Percentiles rank a stretch among this genome's conserved stretches.
Conservation (phyloP, 2,888 invertebrate genomes). For the Hymenopus coronatus region DNA sequence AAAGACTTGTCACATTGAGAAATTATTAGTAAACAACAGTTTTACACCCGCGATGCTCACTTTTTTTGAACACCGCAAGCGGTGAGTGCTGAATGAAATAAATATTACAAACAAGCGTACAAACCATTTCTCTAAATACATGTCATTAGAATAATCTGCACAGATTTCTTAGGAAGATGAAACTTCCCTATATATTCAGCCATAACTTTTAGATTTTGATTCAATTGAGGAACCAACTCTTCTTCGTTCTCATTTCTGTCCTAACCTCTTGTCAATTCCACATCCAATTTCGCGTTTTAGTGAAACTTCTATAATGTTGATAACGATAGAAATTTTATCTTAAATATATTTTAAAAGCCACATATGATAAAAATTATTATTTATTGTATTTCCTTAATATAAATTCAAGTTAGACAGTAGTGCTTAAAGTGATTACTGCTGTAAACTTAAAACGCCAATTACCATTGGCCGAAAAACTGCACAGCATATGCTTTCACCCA, state of each 20-base stretch:
- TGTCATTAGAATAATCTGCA: slow-evolving; percentile 19
- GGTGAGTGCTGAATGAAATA: not conserved
- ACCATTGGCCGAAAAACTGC: not conserved
- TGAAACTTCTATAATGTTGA: not conserved
- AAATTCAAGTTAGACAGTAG: not conserved
- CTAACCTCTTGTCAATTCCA: slow-evolving; percentile 28
- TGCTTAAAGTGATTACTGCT: not conserved
- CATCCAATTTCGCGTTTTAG: not conserved
- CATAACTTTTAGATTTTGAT: slow-evolving; percentile 29
- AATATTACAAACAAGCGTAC: slow-evolving; percentile 5
- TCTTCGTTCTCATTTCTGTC: slow-evolving; percentile 27
- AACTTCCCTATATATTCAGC: slow-evolving; percentile 16
- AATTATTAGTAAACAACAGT: slow-evolving; percentile 33
- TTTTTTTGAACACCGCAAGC: slow-evolving; percentile 31
- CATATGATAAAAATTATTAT: not conserved
- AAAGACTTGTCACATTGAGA: slow-evolving; percentile 27
- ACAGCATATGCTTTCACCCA: not conserved
- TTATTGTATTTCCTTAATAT: not conserved
- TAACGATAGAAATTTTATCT: not conserved
- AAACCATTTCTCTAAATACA: slow-evolving; percentile 20
- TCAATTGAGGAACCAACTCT: slow-evolving; percentile 25
- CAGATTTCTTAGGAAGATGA: slow-evolving; percentile 9
- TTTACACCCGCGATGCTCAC: slow-evolving; percentile 32
- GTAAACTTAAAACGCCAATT: not conserved
- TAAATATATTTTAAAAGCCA: not conserved